Evolutionary conservation across 1,140 invertebrate genomes (phyloP).

Genomic region (Drosophila pallidifrons): DNA sequence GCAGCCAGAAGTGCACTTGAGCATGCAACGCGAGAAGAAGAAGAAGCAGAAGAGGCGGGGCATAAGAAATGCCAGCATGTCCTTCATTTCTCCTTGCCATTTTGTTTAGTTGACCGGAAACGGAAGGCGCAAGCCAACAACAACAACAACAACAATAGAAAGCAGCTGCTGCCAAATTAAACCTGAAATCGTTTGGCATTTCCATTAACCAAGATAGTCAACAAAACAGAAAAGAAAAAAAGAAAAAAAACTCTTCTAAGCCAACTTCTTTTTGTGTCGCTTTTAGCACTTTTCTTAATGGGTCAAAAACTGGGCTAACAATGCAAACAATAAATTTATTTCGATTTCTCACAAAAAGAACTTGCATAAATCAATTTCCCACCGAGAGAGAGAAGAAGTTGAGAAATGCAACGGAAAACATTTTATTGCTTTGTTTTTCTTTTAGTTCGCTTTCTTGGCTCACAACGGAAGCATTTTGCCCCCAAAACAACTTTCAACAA

Average conservation of each 20-base stretch:
- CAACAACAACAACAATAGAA: slow-evolving; percentile 6
- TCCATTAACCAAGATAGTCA: slow-evolving; percentile 54
- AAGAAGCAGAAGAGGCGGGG: background rate
- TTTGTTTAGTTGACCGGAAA: slow-evolving; percentile 67
- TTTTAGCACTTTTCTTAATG: slow-evolving; percentile 60
- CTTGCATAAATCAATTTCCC: slow-evolving; percentile 72
- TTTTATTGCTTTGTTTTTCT: slow-evolving; percentile 70
- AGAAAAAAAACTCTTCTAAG: slow-evolving; percentile 19
- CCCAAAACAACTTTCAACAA: slow-evolving; percentile 42
- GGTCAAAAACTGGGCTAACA: slow-evolving; percentile 60
- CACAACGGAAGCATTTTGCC: slow-evolving; percentile 26
- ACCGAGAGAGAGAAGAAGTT: slow-evolving; percentile 7
- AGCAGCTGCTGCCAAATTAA: slow-evolving; percentile 48
- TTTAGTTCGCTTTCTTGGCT: slow-evolving; percentile 20
- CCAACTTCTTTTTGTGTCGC: too few species aligned
- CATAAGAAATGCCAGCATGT: slow-evolving; percentile 19
- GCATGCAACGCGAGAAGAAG: slow-evolving; percentile 54
- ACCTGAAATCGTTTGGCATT: slow-evolving; percentile 61
- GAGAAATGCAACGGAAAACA: slow-evolving; percentile 23
- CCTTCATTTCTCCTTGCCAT: slow-evolving; percentile 65
- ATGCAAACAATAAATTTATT: slow-evolving; percentile 68
- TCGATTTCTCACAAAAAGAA: slow-evolving; percentile 53
- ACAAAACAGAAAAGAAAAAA: too few species aligned
- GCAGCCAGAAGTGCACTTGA: slow-evolving; percentile 67
- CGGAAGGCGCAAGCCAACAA: slow-evolving; percentile 49